Base-by-base conservation (phyloP, 2,113 vertebrate species). In the Pelvicachromis taeniatus region DNA sequence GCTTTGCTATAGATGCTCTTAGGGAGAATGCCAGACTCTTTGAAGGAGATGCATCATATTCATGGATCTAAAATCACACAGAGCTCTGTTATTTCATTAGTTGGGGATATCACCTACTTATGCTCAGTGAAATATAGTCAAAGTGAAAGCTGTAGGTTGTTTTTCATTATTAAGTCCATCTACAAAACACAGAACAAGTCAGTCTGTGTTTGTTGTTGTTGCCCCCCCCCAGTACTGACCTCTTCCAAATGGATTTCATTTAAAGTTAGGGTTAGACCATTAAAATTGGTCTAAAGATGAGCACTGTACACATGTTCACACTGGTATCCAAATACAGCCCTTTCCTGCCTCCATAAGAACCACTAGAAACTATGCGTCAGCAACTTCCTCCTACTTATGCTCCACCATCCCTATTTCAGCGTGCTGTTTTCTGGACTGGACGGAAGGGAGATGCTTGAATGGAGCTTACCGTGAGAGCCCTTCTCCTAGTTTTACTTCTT, bases 281-380 rank as follows among this genome's bases (percentile, higher is more conserved):
- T 65, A 33, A 42, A 59, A 53, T 70, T 31, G 1, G 29, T 48
- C 56, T 77, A 19, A 54, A 29, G 33, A 40, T 9, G 73, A 19
- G 8, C 14, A 52, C 61, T 75, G 59, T 31, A 14, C 10, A 26
- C 19, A 48, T 5, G 9, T 11, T 65, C 82, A 16, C 45, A 29
- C 5, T 35, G 73, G 61, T 54, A 54, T 80, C 70, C 65, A 70
- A 13, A 77, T 77, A 14, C 70, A 84, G 59, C 83, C 83, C 87
- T 84, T 84, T 82, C 87, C 85, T 45, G 6, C n/a, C 50, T 6
- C 65, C 58, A 9, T 80, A 68, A 68, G 16, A 73, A 89, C 78
- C 56, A 40, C 85, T 93, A 94, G 94, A 95, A 94, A 94, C 91
- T 93, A 83, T 89, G 88, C 11, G 58, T 94, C 90, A 77, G 82